These are phyloP conservation scores for Platyrinchus mystaceus DNA, from an alignment of 2,797 vertebrate genomes.

Conservation along the genomic window DNA sequence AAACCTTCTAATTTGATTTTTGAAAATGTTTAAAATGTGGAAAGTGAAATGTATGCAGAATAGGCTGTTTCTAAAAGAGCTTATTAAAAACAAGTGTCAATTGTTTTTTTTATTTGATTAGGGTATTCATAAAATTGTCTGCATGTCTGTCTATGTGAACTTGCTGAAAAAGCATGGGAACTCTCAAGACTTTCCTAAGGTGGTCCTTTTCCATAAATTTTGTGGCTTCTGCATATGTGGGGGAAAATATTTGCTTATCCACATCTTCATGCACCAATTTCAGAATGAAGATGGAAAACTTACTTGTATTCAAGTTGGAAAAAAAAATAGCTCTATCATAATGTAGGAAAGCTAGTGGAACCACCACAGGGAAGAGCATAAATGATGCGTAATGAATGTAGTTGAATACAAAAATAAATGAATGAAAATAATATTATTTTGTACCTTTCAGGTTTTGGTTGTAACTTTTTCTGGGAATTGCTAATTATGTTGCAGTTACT, in stretches of 20 bases:
- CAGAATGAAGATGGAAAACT: not conserved
- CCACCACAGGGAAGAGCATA: not conserved
- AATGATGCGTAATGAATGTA: not conserved
- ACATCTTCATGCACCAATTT: not conserved
- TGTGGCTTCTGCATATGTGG: not conserved
- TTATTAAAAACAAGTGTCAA: not conserved
- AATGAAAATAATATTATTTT: not conserved
- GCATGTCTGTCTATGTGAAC: not conserved
- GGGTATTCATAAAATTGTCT: not conserved
- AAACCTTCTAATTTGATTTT: not conserved
- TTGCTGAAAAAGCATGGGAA: not conserved
- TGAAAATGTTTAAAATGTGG: not conserved
- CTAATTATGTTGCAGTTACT: not conserved
- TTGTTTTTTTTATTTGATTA: not conserved
- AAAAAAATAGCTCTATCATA: not conserved
- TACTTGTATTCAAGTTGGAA: not conserved
- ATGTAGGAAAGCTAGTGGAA: not conserved
- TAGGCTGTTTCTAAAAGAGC: not conserved
- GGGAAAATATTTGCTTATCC: not conserved
- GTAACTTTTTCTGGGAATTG: conserved; percentile 1
- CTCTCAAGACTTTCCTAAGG: not conserved
- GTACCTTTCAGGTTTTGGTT: not conserved
- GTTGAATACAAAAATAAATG: not conserved
- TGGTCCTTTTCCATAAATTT: not conserved
- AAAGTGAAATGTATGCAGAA: not conserved